phyloP scores from a whole-genome alignment of 2,888 invertebrate genomes.

The Diaprepes abbreviatus region DNA sequence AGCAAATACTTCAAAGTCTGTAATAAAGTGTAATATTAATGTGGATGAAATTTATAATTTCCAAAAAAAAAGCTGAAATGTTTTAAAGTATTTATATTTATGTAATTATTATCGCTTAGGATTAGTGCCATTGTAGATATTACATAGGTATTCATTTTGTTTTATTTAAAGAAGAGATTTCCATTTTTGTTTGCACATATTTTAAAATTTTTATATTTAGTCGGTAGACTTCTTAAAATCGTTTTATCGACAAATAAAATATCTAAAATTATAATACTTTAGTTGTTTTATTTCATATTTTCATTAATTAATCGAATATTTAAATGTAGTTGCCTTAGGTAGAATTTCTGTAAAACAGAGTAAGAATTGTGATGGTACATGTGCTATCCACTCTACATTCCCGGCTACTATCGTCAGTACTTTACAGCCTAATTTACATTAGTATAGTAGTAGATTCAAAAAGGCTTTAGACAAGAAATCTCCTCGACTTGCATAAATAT shows the following conservation, averaged over 20 bases:
- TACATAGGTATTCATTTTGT: constrained; percentile 54
- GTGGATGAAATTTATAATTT: constrained; percentile 22
- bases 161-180: constrained; percentile 55
- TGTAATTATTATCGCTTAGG: constrained; percentile 47
- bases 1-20: constrained; percentile 21
- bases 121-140: constrained; percentile 63
- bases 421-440: no score
- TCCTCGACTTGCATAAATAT: no score
- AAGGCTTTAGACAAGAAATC: no score
- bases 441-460: no score
- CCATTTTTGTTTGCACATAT: constrained; percentile 61
- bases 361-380: no score
- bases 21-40: constrained; percentile 41
- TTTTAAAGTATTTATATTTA: constrained; percentile 54
- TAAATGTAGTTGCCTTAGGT: no score
- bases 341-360: no score
- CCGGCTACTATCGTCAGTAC: no score
- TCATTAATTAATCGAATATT: no score
- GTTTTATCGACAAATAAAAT: constrained; percentile 55
- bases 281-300: no score
- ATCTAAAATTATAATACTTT: constrained; percentile 22
- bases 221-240: constrained; percentile 57
- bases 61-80: constrained; percentile 38
- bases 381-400: no score
- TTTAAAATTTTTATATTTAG: constrained; percentile 62